Percentiles rank a stretch among this genome's conserved stretches.
Conservation (phyloP, 2,888 invertebrate species). For the Formica aserva region DNA sequence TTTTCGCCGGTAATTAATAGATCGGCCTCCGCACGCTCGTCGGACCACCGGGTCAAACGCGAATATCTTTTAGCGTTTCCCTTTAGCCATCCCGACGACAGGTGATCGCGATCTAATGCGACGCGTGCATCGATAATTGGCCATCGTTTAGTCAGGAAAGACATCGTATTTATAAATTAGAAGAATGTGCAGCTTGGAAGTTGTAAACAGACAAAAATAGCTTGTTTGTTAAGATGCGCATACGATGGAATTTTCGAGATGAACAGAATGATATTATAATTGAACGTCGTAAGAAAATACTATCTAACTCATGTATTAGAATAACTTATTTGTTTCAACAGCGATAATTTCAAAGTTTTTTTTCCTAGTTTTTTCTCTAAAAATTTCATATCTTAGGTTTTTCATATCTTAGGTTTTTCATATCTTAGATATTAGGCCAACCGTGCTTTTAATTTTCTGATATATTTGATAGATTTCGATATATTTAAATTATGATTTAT, state of each 20-base stretch:
- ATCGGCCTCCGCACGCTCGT: background rate
- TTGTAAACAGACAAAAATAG: background rate
- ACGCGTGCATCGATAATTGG: constrained; percentile 5
- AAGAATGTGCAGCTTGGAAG: background rate
- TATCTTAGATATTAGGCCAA: background rate
- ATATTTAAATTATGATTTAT: background rate
- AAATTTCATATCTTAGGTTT: background rate
- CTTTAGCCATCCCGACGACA: background rate
- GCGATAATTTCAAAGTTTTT: background rate
- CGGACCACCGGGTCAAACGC: background rate
- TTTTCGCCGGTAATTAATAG: constrained; percentile 23
- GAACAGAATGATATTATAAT: background rate
- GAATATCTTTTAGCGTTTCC: background rate
- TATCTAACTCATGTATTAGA: background rate
- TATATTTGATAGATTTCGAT: background rate
- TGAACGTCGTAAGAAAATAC: background rate
- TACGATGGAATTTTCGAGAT: background rate
- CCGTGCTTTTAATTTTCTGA: background rate
- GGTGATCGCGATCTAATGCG: constrained; percentile 33
- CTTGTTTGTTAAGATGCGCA: background rate
- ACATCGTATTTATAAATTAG: background rate
- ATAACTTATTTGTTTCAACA: background rate
- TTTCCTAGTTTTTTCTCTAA: background rate
- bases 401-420: background rate
- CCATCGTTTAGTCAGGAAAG: background rate